phyloP scores from a whole-genome alignment of 2,797 vertebrate species.

The Acrossocheilus fasciatus region DNA sequence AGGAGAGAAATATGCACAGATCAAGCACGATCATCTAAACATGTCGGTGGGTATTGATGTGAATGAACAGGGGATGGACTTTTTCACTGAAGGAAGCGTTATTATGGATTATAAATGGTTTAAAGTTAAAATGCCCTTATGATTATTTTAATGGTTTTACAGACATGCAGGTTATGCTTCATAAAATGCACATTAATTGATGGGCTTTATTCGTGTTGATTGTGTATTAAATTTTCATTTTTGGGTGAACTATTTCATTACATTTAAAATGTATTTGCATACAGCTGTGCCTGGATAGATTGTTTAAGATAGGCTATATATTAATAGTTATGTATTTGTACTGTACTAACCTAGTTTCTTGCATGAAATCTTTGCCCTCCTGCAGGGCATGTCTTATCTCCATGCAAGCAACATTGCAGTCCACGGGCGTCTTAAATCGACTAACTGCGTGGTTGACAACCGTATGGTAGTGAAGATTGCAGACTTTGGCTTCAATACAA shows the following conservation, averaged over 20 bases:
- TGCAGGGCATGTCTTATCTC: constrained; percentile 96
- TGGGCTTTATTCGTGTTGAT: not conserved
- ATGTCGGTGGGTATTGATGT: not conserved
- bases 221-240: not conserved
- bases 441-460: constrained; percentile 95
- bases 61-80: not conserved
- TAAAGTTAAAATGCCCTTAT: not conserved
- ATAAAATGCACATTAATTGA: not conserved
- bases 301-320: not conserved
- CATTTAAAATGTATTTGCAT: not conserved
- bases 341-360: not conserved
- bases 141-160: not conserved
- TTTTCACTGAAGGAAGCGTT: not conserved
- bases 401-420: constrained; percentile 93
- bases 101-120: not conserved
- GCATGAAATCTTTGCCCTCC: constrained; percentile 1
- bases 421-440: constrained; percentile 95
- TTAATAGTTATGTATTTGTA: not conserved
- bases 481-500: constrained; percentile 93
- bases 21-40: not conserved
- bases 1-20: not conserved
- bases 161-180: not conserved
- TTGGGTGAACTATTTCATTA: not conserved
- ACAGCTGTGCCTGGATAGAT: not conserved
- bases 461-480: constrained; percentile 99